Evolutionary conservation across 1,140 invertebrate genomes (phyloP).

Genomic region (Pomacea maculata): DNA sequence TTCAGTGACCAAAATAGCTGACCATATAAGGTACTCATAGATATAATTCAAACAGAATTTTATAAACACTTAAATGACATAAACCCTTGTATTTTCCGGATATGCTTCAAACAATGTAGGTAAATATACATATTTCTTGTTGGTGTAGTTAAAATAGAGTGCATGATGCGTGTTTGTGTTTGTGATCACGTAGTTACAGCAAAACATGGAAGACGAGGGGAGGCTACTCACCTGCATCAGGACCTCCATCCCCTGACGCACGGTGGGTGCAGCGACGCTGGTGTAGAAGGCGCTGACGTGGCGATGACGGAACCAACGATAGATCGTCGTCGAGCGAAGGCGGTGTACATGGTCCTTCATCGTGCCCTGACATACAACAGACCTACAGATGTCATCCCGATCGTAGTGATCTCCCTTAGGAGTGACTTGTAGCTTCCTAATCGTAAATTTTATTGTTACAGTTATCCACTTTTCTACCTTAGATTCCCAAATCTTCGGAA

Average conservation of each 20-base stretch:
- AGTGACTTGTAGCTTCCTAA: neutral
- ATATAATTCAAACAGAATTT: too few relatives aligned
- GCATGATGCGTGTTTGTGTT: too few relatives aligned
- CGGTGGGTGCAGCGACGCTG: constrained; percentile 78
- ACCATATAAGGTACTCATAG: too few relatives aligned
- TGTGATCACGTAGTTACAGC: too few relatives aligned
- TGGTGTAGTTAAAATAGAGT: neutral
- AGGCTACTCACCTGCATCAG: constrained; percentile 66
- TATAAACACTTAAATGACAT: too few relatives aligned
- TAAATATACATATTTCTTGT: neutral
- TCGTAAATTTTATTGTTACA: too few relatives aligned
- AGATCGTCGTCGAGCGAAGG: constrained; percentile 70
- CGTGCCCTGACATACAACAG: constrained; percentile 36
- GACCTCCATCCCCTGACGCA: constrained; percentile 82
- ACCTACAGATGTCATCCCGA: constrained; percentile 49
- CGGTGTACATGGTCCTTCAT: constrained; percentile 42
- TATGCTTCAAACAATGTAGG: neutral
- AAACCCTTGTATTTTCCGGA: neutral
- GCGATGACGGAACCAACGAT: constrained; percentile 78
- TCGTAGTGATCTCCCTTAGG: constrained; percentile 15
- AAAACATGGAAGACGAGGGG: neutral
- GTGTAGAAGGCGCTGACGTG: constrained; percentile 92
- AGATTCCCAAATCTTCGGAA: neutral
- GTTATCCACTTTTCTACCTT: too few relatives aligned
- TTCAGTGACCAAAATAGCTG: too few relatives aligned